Evolutionary conservation across 2,113 vertebrate species (phyloP).

Genomic region (Corydoras maculifer): DNA sequence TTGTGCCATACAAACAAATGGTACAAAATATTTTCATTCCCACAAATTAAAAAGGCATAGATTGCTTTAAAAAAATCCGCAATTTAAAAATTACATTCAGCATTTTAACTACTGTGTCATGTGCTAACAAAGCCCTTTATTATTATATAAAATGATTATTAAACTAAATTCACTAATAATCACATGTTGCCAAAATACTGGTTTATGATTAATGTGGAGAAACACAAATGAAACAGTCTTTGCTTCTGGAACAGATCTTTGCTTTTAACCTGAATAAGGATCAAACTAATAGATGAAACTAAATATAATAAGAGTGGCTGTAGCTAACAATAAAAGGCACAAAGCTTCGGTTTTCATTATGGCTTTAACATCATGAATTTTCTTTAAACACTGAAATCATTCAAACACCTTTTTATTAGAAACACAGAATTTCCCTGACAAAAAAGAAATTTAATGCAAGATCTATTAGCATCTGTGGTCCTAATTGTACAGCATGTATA

Average conservation of each 20-base stretch:
- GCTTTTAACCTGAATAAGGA: neutral
- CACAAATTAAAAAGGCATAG: slow-evolving; percentile 18
- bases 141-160: too few species aligned
- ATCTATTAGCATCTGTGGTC: too few species aligned
- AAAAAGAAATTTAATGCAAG: slow-evolving; percentile 9
- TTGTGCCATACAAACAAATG: slow-evolving; percentile 3
- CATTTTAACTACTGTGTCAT: too few species aligned
- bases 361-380: slow-evolving; percentile 14
- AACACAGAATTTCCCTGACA: neutral
- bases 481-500: too few species aligned
- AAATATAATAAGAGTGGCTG: slow-evolving; percentile 28
- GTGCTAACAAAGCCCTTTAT: too few species aligned
- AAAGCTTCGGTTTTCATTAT: slow-evolving; percentile 21
- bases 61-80: slow-evolving; percentile 8
- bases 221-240: neutral
- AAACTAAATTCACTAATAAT: too few species aligned
- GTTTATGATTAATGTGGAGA: neutral
- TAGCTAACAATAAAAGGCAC: slow-evolving; percentile 33
- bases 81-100: neutral
- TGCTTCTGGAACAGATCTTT: too few species aligned
- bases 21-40: slow-evolving; percentile 18
- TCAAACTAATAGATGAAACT: slow-evolving; percentile 11
- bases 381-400: slow-evolving; percentile 20
- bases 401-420: slow-evolving; percentile 1
- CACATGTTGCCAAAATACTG: neutral